Evolutionary conservation across 2,113 vertebrate species (phyloP), one percentile per base, ranked within the genome.

Genomic region (Oreochromis niloticus): DNA sequence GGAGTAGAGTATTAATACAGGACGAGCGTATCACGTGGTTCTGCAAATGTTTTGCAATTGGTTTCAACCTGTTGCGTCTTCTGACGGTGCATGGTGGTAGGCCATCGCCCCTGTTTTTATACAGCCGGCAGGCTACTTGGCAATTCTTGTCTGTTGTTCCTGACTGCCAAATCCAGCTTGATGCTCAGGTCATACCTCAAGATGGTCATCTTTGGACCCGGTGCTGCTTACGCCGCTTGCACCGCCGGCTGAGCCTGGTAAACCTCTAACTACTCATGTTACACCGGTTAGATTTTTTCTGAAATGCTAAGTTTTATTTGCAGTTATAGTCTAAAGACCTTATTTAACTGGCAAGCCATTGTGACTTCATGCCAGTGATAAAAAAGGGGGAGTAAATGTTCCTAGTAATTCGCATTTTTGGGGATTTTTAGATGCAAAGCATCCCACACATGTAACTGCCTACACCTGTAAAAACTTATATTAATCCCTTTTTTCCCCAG

Each of bases 61-160:
- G 96, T 93, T 93, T 93, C 36, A 82, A 86, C 68, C 55, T 80
- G 79, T 93, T 91, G 91, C 92, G 93, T 95, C 92, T 91, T 93
- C 78, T 96, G 96, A 96, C 92, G 90, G 66, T 63, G 89, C 92
- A 36, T 56, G 85, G 87, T 54, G 84, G 80, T 43, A 94, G 93
- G 94, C 94, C 94, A 89, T 95, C 94, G 93, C 95, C 94, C 93
- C 83, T 86, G 94, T 90, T 95, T 93, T 97, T 96, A 96, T 95
- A 94, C 90, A 83, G 86, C 91, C 88, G 68, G 48, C 81, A 19
- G 56, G 61, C 88, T 41, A 56, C 85, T 86, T 87, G 93, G 91
- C 87, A 87, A 55, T 88, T 96, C 86, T 95, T 92, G 90, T 88
- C 92, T 83, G 82, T 82, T 82, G 88, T 75, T 87, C 73, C 87